These are phyloP conservation scores for Palythoa grandiflora DNA, from an alignment of 92 coral and sea anemone species.

Conservation along the genomic window DNA sequence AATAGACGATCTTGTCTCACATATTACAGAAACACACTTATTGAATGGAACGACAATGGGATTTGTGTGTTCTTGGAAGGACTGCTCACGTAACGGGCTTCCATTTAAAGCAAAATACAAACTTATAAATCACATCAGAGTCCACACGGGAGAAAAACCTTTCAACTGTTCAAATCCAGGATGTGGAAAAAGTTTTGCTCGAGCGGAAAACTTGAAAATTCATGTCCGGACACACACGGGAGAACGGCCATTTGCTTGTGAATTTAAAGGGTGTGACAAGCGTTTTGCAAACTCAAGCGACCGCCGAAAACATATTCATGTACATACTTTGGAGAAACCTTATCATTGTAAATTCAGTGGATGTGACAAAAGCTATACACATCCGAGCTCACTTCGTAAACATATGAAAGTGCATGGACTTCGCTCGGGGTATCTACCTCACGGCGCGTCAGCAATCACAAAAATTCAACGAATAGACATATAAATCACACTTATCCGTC, in stretches of 20 bases:
- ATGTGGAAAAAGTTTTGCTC: conserved; percentile 94
- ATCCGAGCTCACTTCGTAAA: conserved; percentile 95
- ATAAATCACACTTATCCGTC: neutral
- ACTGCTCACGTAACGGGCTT: conserved; percentile 89
- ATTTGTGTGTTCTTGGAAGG: conserved; percentile 94
- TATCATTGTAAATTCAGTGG: conserved; percentile 96
- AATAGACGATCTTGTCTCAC: conserved; percentile 89
- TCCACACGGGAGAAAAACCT: conserved; percentile 98
- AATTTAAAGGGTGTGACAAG: conserved; percentile 93
- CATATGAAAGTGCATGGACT: conserved; percentile 94
- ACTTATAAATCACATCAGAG: conserved; percentile 94
- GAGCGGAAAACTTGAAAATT: conserved; percentile 97
- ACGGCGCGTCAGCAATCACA: conserved; percentile 34
- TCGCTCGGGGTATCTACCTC: conserved; percentile 50
- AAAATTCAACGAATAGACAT: conserved; percentile 44
- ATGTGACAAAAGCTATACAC: conserved; percentile 96
- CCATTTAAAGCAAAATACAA: conserved; percentile 99
- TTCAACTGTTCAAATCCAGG: conserved; percentile 90
- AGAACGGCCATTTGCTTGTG: conserved; percentile 96
- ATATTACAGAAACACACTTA: conserved; percentile 90
- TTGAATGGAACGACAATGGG: conserved; percentile 74
- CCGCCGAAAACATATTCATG: conserved; percentile 94
- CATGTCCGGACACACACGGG: conserved; percentile 97
- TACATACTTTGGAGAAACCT: conserved; percentile 96
- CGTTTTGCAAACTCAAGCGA: conserved; percentile 99